phyloP scores from a whole-genome alignment of 2,797 vertebrate species.

The Ptychobarbus kaznakovi region DNA sequence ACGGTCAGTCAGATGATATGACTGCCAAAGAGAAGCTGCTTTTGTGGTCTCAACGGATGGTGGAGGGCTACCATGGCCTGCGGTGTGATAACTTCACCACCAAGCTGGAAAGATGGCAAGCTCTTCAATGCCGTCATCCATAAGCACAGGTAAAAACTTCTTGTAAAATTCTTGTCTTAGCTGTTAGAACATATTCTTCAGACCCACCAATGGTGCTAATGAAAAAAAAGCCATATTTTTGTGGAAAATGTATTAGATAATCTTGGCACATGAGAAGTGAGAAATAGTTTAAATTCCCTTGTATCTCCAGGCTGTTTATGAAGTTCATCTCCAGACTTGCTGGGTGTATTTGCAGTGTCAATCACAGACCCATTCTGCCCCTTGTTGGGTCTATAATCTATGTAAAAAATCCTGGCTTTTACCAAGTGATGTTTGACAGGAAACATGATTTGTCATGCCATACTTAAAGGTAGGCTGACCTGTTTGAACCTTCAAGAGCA shows the following conservation, averaged over 20 bases:
- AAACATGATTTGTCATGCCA: constrained; percentile 20
- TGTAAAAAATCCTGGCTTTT: background rate
- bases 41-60: constrained; percentile 96
- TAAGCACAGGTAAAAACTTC: constrained; percentile 84
- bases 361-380: background rate
- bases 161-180: background rate
- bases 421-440: constrained; percentile 7
- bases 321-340: constrained; percentile 24
- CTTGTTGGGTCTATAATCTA: background rate
- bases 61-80: constrained; percentile 90
- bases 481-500: background rate
- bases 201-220: background rate
- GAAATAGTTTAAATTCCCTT: background rate
- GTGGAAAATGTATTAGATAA: background rate
- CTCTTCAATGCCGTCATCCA: constrained; percentile 96
- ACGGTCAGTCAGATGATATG: constrained; percentile 96
- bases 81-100: constrained; percentile 95
- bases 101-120: constrained; percentile 91
- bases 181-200: background rate
- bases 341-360: background rate
- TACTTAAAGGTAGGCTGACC: background rate
- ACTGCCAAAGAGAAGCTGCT: constrained; percentile 97
- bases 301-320: constrained; percentile 4
- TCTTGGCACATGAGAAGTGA: background rate
- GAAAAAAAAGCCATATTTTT: background rate